Base-by-base conservation (phyloP, 1,140 invertebrate species). In the Philopotamus ludificatus region DNA sequence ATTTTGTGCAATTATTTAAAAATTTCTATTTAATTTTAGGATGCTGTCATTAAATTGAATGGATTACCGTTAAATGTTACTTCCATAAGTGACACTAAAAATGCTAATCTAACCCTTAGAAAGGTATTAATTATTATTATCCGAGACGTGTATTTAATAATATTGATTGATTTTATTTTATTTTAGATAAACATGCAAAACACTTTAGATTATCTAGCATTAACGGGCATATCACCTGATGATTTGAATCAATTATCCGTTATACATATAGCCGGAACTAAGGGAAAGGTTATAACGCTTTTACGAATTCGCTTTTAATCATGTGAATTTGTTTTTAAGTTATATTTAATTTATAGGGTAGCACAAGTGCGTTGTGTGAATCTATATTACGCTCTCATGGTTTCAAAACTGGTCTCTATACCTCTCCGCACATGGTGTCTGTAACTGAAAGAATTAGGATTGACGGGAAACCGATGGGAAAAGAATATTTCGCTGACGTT, bases 231-330 rank as follows among this genome's bases (percentile, higher is more conserved):
- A 0, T 76, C 79, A 16, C 26, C 86, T 16, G 76, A 86, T 1
- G 81, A 84, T 50, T 73, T 94, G 25, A 85, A 92, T 66, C 73
- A 78, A 16, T 73, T 98, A 9, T 89, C 91, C 54, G 82, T 96
- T 4, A 96, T 99, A 71, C 96, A 99, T 82, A 87, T 99, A 0
- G 83, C 92, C 71, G 98, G 98, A 3, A 99, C 96, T 0, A 99
- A 99, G 83, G 97, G 97, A 28, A 93, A 93, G 78, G 83, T 84
- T 66, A n/a, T 9, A 9, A 41, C 9, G 9, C n/a, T 41, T 41
- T n/a, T 41, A 41, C n/a, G 39, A 41, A 9, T 9, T 41, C 9
- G n/a, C n/a, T 41, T 41, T 41, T 41, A 41, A n/a, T 41, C 9
- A 9, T 9, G 9, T n/a, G 9, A n/a, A n/a, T n/a, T n/a, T n/a